Evolutionary conservation across 2,797 vertebrate species (phyloP).

Genomic region (Oreochromis mossambicus): DNA sequence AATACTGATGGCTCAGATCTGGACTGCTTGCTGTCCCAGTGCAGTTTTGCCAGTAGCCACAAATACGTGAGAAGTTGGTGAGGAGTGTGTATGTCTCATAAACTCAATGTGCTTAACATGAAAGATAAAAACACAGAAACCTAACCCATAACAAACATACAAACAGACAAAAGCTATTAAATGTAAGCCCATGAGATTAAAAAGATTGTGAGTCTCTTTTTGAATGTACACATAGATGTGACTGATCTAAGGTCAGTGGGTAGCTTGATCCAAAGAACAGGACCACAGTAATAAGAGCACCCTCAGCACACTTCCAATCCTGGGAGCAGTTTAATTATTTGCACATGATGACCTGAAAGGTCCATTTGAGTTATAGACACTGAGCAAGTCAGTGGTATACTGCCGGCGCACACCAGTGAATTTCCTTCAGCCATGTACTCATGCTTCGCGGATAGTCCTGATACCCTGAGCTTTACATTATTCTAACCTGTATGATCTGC

Average conservation of each 20-base stretch:
- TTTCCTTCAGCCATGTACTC: neutral
- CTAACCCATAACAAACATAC: neutral
- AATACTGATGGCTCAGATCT: neutral
- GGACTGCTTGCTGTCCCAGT: neutral
- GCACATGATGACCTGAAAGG: neutral
- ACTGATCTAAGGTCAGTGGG: neutral
- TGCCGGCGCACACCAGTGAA: rapidly evolving
- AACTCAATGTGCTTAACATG: neutral
- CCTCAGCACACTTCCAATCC: neutral
- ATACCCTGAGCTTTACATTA: neutral
- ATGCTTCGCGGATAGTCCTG: neutral
- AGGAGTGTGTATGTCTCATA: neutral
- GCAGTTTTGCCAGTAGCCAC: neutral
- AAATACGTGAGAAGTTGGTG: neutral
- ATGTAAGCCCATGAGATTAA: neutral
- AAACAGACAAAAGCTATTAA: neutral
- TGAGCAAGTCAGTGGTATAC: neutral
- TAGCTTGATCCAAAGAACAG: neutral
- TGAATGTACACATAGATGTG: neutral
- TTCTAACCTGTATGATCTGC: neutral
- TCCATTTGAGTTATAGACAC: neutral
- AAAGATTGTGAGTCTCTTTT: neutral
- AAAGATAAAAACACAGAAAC: neutral
- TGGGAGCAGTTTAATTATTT: neutral
- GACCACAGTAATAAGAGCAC: neutral